Evolutionary conservation across 2,113 vertebrate species (phyloP).

Genomic region (Leiothrix lutea): DNA sequence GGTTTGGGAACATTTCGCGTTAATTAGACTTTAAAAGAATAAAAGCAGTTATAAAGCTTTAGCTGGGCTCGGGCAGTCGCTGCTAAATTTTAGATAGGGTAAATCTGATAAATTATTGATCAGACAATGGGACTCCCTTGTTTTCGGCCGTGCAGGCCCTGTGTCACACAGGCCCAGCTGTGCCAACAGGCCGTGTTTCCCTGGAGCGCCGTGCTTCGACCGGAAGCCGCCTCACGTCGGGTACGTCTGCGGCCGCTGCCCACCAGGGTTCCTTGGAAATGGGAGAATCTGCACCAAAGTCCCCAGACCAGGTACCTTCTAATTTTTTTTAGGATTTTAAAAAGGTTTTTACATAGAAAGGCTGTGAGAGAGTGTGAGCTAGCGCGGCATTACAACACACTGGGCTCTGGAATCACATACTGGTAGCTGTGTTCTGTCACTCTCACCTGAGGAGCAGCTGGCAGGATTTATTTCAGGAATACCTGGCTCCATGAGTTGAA

Average conservation of each 20-base stretch:
- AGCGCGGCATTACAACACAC: rapidly evolving
- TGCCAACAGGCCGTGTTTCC: slow-evolving; percentile 77
- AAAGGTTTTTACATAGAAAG: not conserved
- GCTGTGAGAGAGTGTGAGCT: not conserved
- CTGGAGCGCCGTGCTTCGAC: slow-evolving; percentile 76
- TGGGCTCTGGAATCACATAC: not conserved
- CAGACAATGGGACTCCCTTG: not conserved
- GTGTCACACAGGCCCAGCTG: slow-evolving; percentile 47
- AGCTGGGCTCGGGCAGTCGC: not conserved
- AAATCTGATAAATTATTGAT: not conserved
- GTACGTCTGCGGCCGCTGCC: slow-evolving; percentile 77
- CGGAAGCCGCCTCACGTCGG: slow-evolving; percentile 65
- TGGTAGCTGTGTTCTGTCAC: not conserved
- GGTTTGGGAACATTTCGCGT: not conserved
- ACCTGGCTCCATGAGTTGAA: not conserved
- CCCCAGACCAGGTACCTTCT: slow-evolving; percentile 17
- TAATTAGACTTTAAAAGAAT: slow-evolving; percentile 41
- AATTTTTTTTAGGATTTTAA: not conserved
- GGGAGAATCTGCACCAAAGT: not conserved
- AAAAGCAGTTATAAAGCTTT: not conserved
- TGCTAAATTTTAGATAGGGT: not conserved
- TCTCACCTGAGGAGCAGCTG: not conserved
- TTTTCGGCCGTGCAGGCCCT: not conserved
- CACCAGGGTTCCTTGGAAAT: slow-evolving; percentile 55
- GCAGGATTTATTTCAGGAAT: not conserved